These are phyloP conservation scores for Ochlodes sylvanus DNA, from an alignment of 2,888 invertebrate species.

Conservation along the genomic window DNA sequence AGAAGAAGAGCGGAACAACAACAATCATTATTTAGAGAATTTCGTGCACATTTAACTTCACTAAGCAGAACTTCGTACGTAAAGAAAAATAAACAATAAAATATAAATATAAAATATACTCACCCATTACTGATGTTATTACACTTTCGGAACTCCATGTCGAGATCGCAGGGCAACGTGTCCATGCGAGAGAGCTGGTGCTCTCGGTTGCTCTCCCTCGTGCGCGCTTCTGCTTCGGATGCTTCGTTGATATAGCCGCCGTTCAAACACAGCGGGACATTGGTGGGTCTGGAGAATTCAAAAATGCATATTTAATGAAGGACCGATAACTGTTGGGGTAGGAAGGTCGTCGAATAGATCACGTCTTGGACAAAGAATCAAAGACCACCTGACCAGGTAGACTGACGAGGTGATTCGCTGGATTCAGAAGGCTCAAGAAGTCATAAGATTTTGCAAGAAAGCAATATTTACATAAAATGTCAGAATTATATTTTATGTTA, in stretches of 20 bases:
- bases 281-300: constrained; percentile 83
- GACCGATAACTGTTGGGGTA: too few relatives aligned
- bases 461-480: too few relatives aligned
- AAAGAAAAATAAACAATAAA: neutral
- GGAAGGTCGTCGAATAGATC: too few relatives aligned
- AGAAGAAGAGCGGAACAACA: constrained; percentile 5
- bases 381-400: too few relatives aligned
- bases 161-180: constrained; percentile 49
- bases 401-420: too few relatives aligned
- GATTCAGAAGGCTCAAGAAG: too few relatives aligned
- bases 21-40: too few relatives aligned
- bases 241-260: constrained; percentile 93
- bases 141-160: constrained; percentile 79
- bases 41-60: too few relatives aligned
- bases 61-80: too few relatives aligned
- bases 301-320: neutral
- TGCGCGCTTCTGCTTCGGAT: constrained; percentile 84
- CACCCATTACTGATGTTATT: constrained; percentile 86
- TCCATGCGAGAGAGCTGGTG: constrained; percentile 45
- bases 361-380: too few relatives aligned
- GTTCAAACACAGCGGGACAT: constrained; percentile 89
- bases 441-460: too few relatives aligned
- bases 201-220: constrained; percentile 66
- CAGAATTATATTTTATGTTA: too few relatives aligned
- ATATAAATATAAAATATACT: neutral